A percentile compares a stretch with the other conserved stretches of the same genome.
These are phyloP conservation scores for Drosophila stalkeri DNA, from an alignment of 2,888 invertebrate species.

Conservation along the genomic window DNA sequence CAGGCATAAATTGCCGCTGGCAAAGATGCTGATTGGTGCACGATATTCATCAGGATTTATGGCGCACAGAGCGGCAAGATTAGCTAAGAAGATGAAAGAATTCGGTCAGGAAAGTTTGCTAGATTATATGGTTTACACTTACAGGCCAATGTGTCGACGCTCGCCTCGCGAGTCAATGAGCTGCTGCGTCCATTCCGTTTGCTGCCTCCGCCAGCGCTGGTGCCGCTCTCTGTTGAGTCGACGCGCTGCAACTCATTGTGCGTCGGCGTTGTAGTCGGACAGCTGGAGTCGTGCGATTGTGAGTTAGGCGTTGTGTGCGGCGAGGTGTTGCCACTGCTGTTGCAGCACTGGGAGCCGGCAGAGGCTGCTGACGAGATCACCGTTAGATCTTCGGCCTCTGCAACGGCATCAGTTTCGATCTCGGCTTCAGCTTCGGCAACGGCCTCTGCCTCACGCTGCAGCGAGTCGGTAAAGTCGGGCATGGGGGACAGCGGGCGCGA, in stretches of 20 bases:
- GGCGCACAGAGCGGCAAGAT: constrained; percentile 79
- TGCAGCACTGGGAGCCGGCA: constrained; percentile 55
- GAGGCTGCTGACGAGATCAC: constrained; percentile 71
- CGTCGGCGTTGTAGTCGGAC: constrained; percentile 44
- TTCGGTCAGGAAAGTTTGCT: not conserved
- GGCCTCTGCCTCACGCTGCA: constrained; percentile 68
- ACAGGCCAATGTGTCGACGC: constrained; percentile 88
- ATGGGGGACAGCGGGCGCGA: constrained; percentile 91
- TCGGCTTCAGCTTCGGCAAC: constrained; percentile 35
- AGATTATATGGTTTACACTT: constrained; percentile 36
- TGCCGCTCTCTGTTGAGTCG: constrained; percentile 73
- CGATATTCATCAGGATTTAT: constrained; percentile 89
- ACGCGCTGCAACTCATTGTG: constrained; percentile 81
- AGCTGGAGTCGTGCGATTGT: constrained; percentile 70
- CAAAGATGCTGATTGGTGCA: constrained; percentile 94
- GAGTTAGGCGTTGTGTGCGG: constrained; percentile 62
- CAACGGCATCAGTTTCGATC: constrained; percentile 43
- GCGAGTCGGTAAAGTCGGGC: constrained; percentile 87
- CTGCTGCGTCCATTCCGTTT: constrained; percentile 79
- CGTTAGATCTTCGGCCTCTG: constrained; percentile 65
- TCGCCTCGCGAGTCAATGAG: constrained; percentile 90
- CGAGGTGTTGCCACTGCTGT: constrained; percentile 79
- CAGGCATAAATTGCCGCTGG: constrained; percentile 96
- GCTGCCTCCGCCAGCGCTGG: constrained; percentile 33
- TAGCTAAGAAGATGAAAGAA: constrained; percentile 62